Base-by-base conservation (phyloP, 2,888 invertebrate species). In the Odontothrips loti region DNA sequence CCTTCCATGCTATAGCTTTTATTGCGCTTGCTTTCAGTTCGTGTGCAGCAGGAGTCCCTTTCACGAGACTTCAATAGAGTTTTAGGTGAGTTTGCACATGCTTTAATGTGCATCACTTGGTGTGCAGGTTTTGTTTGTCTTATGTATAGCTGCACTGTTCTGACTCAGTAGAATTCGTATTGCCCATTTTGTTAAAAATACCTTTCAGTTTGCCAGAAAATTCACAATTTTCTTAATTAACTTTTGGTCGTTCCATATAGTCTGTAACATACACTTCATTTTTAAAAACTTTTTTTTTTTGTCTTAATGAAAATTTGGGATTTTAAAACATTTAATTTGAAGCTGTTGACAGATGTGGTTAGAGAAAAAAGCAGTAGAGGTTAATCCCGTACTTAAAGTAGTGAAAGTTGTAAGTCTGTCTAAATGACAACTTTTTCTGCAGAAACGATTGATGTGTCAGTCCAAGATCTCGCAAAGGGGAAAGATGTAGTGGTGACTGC, bases 151-250 rank as follows among this genome's bases (percentile, higher is more conserved):
- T 43, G 34, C 34, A 43, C 34, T 43, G 34, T 43, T 43, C 34
- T 43, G 34, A 43, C 6, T 43, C 6, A 43, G 34, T 43, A 43
- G 34, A 43, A 43, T 58, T 4, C 6, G 17, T 58, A 17, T 15
- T 58, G 58, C 81, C 80, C 23, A 78, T 75, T 78, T 29, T 82
- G 12, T 48, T 81, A 82, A 80, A 43, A 43, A 43, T 43, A 43
- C 34, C 34, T 43, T 43, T 43, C 6, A n/a, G n/a, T 43, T 43
- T 43, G 3, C 6, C 6, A 6, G 34, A 43, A 4, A 43, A 43
- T 43, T 43, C 34, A 43, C 34, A 43, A 43, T 43, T 43, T 43
- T 43, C 34, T 43, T n/a, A n/a, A n/a, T n/a, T n/a, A n/a, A n/a
- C n/a, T n/a, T n/a, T 43, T 43, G 2, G 34, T 43, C 34, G 3